Evolutionary conservation across 2,888 invertebrate species (phyloP).

Genomic region (Stenodema calcarata): DNA sequence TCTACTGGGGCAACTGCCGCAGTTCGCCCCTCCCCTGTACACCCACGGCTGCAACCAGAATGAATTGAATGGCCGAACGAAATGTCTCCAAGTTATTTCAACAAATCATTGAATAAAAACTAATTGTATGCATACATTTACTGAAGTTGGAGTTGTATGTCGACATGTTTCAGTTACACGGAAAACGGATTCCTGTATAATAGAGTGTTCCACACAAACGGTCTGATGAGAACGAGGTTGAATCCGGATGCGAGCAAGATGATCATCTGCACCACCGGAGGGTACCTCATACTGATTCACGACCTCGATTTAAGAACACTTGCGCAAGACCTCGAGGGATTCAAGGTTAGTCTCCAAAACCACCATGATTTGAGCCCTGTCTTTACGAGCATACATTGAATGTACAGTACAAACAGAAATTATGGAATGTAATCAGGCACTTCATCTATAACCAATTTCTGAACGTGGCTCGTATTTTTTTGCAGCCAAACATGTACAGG

Average conservation of each 20-base stretch:
- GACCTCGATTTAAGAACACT: slow-evolving; percentile 82
- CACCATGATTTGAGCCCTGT: not conserved
- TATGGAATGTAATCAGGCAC: too few species aligned
- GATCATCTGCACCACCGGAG: slow-evolving; percentile 89
- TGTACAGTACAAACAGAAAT: too few species aligned
- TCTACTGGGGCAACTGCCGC: too few species aligned
- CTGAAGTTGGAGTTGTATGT: not conserved
- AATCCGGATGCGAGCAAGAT: slow-evolving; percentile 86
- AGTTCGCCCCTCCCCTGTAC: too few species aligned
- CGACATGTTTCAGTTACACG: slow-evolving; percentile 65
- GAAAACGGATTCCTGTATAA: slow-evolving; percentile 79
- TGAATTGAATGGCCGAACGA: too few species aligned
- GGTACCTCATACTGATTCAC: slow-evolving; percentile 88
- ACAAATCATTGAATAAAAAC: too few species aligned
- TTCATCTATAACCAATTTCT: too few species aligned
- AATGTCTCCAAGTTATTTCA: too few species aligned
- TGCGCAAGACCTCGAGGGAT: slow-evolving; percentile 80
- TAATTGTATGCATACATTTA: too few species aligned
- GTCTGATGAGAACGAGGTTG: slow-evolving; percentile 85
- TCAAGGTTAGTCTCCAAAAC: slow-evolving; percentile 69
- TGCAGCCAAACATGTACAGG: slow-evolving; percentile 86
- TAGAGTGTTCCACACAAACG: slow-evolving; percentile 84
- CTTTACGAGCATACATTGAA: not conserved
- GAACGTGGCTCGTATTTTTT: slow-evolving; percentile 57
- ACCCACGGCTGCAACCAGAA: too few species aligned